Evolutionary conservation across 1,140 invertebrate genomes (phyloP), one percentile per base, ranked within the genome.

Genomic region (Orchesella cincta): DNA sequence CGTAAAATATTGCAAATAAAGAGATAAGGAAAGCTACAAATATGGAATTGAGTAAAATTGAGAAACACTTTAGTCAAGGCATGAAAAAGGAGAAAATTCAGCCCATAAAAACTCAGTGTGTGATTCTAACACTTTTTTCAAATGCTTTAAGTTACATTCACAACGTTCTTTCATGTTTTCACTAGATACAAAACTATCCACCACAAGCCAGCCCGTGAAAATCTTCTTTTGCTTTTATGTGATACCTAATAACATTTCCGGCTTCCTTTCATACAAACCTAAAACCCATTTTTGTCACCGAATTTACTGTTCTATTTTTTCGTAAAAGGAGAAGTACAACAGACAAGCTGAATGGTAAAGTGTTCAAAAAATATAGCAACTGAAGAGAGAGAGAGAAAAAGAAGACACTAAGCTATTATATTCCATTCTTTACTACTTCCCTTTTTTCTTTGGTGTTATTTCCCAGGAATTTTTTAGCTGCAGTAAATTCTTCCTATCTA

Each of bases 231-330:
- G 62, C 62, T 67, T 67, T 67, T 67, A 67, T 67, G 62, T 23
- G 62, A 67, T 67, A 67, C n/a, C 62, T 67, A 67, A 67, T 67
- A 67, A 67, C 62, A 67, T 67, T 67, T 67, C 62, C 62, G 62
- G 62, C 62, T 67, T 67, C 62, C 62, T 67, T 67, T 67, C 62
- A 67, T 3, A 31, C 26, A 67, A 67, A 33, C 31, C 62, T 33
- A 67, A 67, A 67, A 33, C 62, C 62, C 31, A 67, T 67, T 67
- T 67, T 31, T 33, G 26, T 67, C 26, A 67, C 62, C 62, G 62
- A 33, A 29, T 67, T 67, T 67, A 67, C 62, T 67, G 62, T 67
- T 67, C 33, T 29, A 33, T 67, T 67, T 67, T 67, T 67, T 67
- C 31, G 62, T 33, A 67, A 29, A 67, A 67, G 62, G 8, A 67